A percentile compares a stretch with the other conserved stretches of the same genome.
phyloP scores from a whole-genome alignment of 2,797 vertebrate genomes.

The Brachyalestes nurse region DNA sequence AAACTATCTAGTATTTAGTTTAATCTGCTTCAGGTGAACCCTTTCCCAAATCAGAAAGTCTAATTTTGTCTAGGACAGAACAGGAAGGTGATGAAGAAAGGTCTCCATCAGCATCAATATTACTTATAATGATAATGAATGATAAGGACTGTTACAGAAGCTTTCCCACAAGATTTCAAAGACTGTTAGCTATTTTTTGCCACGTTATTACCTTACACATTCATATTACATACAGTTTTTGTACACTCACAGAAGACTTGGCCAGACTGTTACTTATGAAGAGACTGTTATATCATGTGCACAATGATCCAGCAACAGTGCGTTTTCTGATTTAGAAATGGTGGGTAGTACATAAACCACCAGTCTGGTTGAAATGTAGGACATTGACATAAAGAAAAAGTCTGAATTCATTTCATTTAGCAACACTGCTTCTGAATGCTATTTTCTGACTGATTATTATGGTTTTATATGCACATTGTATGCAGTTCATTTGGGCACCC shows the following conservation, averaged over 20 bases:
- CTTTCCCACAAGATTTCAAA: conserved; percentile 68
- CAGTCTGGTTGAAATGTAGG: background rate
- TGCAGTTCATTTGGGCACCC: too few relatives aligned
- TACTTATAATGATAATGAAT: conserved; percentile 60
- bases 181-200: conserved; percentile 79
- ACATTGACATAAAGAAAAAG: background rate
- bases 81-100: background rate
- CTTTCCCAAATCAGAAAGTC: background rate
- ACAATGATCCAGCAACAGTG: conserved; percentile 24
- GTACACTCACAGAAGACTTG: conserved; percentile 59
- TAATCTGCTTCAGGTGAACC: conserved; percentile 5
- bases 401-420: background rate
- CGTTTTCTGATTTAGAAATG: conserved; percentile 32
- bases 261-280: conserved; percentile 77
- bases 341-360: background rate
- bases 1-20: conserved; percentile 4
- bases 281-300: conserved; percentile 77
- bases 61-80: conserved; percentile 8
- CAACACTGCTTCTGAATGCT: conserved; percentile 1
- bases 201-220: conserved; percentile 58
- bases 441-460: conserved; percentile 18
- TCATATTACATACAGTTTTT: conserved; percentile 39
- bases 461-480: background rate
- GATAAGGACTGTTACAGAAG: conserved; percentile 78
- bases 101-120: conserved; percentile 1